phyloP scores from a whole-genome alignment of 2,888 invertebrate species.

The Phyllotreta cruciferae region DNA sequence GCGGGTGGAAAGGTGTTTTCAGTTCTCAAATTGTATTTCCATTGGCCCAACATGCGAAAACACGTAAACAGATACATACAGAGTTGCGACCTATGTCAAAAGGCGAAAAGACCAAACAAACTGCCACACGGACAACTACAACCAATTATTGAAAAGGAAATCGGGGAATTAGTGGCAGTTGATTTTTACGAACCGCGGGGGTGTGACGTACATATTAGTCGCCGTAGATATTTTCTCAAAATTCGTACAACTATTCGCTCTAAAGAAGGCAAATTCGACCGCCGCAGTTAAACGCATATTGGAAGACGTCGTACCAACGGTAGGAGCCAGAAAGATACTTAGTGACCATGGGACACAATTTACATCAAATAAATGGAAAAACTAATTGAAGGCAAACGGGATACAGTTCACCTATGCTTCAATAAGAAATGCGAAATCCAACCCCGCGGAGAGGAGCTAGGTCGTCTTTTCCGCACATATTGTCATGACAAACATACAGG shows the following conservation, averaged over 20 bases:
- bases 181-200: too few relatives aligned
- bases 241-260: neutral
- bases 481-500: neutral
- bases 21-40: too few relatives aligned
- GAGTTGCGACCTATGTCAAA: constrained; percentile 10
- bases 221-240: too few relatives aligned
- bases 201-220: too few relatives aligned
- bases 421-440: neutral
- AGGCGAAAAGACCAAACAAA: constrained; percentile 2
- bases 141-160: neutral
- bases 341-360: neutral
- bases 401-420: constrained; percentile 1
- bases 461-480: too few relatives aligned
- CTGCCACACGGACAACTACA: neutral
- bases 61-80: neutral
- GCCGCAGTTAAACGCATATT: neutral
- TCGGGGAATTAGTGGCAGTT: too few relatives aligned
- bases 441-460: neutral
- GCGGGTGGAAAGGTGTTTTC: too few relatives aligned
- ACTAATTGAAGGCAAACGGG: neutral
- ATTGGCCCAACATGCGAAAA: neutral
- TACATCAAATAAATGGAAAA: neutral
- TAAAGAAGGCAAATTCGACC: neutral
- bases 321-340: neutral
- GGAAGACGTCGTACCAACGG: neutral